Evolutionary conservation across 1,140 invertebrate species (phyloP), one percentile per base, ranked within the genome.

Genomic region (Hyphantria cunea): DNA sequence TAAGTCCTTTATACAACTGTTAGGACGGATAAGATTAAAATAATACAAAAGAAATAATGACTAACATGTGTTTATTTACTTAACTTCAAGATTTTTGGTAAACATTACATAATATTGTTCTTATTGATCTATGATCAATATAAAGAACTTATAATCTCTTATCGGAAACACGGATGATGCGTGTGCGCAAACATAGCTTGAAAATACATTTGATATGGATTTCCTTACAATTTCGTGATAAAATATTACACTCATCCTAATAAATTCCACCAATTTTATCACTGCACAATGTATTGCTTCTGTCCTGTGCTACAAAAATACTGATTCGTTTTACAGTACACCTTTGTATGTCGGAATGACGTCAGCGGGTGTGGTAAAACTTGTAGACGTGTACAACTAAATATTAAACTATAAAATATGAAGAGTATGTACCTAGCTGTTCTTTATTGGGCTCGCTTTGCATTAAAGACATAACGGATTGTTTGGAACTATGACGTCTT

Each of bases 251-350:
- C 17, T 25, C 17, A 25, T 25, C 5, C 17, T 25, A 25, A 25
- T 25, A 25, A 25, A 25, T 25, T 25, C 17, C n/a, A 54, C n/a
- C 52, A 54, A 54, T 42, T 15, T 54, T 37, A 41, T 56, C 34
- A 32, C 32, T 6, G n/a, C n/a, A n/a, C n/a, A n/a, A n/a, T 47
- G 14, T 33, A 31, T 56, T 56, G 33, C 33, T 34, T 6, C 10
- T 41, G 41, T 58, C 34, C 33, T 55, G 42, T 47, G 42, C 41
- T 55, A 55, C 25, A 47, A 55, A 55, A 58, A 58, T 58, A 58
- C 55, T 58, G 55, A 58, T 58, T 58, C 55, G 33, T 45, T 55
- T 55, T 33, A 47, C 14, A 32, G 48, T 58, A 58, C 55, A 49
- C 37, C 25, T 58, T 49, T 15, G n/a, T 25, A 13, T 55, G 42